These are phyloP conservation scores for Pangasius larnaudii DNA, from an alignment of 2,797 vertebrate genomes.

Conservation along the genomic window DNA sequence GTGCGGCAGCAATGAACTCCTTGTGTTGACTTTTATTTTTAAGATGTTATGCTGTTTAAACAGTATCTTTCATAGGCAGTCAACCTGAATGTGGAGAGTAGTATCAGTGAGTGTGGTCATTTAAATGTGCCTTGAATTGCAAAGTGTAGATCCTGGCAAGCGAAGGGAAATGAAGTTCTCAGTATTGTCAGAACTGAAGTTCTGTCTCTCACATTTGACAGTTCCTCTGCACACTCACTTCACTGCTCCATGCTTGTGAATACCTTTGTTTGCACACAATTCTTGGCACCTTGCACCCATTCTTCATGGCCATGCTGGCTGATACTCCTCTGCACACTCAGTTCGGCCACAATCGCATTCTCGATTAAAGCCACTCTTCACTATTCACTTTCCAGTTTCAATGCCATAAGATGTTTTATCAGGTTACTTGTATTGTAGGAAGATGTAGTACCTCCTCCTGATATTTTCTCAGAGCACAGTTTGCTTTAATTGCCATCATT, in stretches of 20 bases:
- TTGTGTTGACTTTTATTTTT: neutral
- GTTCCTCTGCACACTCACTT: neutral
- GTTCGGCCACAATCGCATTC: neutral
- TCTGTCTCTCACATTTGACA: neutral
- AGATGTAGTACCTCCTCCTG: neutral
- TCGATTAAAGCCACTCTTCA: neutral
- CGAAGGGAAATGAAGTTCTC: neutral
- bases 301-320: neutral
- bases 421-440: neutral
- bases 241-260: neutral
- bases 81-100: neutral
- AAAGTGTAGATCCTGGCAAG: neutral
- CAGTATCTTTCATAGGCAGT: too few relatives aligned
- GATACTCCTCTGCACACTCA: neutral
- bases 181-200: neutral
- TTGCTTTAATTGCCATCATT: neutral
- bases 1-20: neutral
- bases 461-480: neutral
- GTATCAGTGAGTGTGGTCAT: neutral
- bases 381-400: neutral
- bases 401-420: neutral
- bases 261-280: neutral
- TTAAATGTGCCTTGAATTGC: neutral
- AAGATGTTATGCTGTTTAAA: neutral
- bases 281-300: neutral